phyloP scores from a whole-genome alignment of 1,140 invertebrate species.

The Cherax quadricarinatus region DNA sequence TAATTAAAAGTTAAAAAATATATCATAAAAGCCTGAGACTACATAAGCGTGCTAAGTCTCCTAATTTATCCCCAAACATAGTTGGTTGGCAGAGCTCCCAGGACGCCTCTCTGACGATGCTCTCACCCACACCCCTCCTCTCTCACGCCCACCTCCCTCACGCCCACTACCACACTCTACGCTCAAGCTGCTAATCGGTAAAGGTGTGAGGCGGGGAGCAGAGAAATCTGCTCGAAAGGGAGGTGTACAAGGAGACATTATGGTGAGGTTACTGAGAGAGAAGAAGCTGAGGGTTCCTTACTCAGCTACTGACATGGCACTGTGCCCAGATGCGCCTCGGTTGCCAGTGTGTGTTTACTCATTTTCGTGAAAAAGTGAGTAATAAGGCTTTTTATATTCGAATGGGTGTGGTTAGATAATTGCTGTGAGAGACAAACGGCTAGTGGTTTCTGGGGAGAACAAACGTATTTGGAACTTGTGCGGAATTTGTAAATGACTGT shows the following conservation, averaged over 20 bases:
- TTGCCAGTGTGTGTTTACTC: constrained; percentile 26
- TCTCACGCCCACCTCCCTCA: not conserved
- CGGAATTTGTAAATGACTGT: not conserved
- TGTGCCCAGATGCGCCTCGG: not conserved
- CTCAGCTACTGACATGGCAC: not conserved
- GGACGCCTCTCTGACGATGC: not conserved
- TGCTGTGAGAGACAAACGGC: too few species aligned
- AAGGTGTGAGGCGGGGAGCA: too few species aligned
- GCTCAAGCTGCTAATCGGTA: too few species aligned
- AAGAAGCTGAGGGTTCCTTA: not conserved
- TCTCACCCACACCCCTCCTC: not conserved
- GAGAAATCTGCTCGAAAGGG: not conserved
- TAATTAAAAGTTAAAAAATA: too few species aligned
- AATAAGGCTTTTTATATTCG: not conserved
- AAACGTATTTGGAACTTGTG: too few species aligned
- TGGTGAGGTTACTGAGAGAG: not conserved
- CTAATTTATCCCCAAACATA: constrained; percentile 32
- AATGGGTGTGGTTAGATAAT: too few species aligned
- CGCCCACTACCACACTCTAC: not conserved
- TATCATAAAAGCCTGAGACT: too few species aligned
- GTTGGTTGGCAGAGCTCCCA: not conserved
- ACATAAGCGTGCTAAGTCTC: not conserved
- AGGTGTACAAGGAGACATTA: not conserved
- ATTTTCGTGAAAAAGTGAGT: not conserved
- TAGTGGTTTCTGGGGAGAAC: too few species aligned